Evolutionary conservation across 2,113 vertebrate genomes (phyloP), one percentile per base, ranked within the genome.

Genomic region (Tachysurus vachellii): DNA sequence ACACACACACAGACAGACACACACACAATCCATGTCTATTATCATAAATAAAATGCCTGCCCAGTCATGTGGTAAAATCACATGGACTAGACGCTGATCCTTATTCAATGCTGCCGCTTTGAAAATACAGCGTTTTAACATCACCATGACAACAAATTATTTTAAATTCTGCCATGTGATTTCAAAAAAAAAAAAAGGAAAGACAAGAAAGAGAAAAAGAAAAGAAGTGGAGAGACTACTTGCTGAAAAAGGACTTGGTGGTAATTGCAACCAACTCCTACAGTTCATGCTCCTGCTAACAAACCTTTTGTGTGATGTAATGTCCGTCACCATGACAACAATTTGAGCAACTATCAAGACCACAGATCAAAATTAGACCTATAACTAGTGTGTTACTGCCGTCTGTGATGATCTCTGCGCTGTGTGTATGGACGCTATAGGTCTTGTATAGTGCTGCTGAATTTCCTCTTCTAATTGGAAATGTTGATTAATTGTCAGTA

Each of bases 1-100:
- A 36, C 1, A 36, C 36, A 36, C 36, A 86, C n/a, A 21, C 47
- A 82, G 64, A 56, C 83, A 85, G 53, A 85, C 73, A 92, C 86
- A 84, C 47, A 84, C 11, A n/a, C 83, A 85, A 70, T 44, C 31
- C 23, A 19, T 23, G 21, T 47, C 19, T 73, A 36, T 73, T 47
- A 73, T 23, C 21, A 44, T 47, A 17, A 44, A 47, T 47, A 73
- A 73, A 73, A 73, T 12, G 14, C 36, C 42, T 44, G 36, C 36
- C 19, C 19, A 44, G 42, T 23, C 70, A 9, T 5, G 6, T 50
- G 23, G 47, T 73, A 75, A 11, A 75, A 50, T 50, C 44, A 75
- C 11, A 26, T 47, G 71, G 9, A 75, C 31, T 19, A 1, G 31
- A 16, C 31, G n/a, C 28, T 14, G n/a, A 66, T 31, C 64, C n/a